A percentile compares a stretch with the other conserved stretches of the same genome.
phyloP scores from a whole-genome alignment of 2,113 vertebrate genomes.

The Tragelaphus buxtoni region DNA sequence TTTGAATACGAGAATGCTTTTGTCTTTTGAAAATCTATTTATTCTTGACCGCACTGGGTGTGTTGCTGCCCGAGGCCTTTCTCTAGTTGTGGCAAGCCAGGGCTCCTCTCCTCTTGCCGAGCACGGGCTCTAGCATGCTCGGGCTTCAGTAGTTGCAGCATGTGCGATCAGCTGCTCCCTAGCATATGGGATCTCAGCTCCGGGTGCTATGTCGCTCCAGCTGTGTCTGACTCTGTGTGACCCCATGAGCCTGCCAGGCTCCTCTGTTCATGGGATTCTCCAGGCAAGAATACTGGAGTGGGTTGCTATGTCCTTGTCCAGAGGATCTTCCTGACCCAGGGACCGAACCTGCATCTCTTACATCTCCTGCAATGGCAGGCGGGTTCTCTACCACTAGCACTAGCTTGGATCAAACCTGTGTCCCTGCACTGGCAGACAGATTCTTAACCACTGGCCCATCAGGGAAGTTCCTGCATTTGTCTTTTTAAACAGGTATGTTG shows the following conservation, averaged over 20 bases:
- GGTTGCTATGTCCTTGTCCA: not conserved
- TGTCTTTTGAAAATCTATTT: not conserved
- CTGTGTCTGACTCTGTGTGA: not conserved
- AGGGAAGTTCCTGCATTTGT: not conserved
- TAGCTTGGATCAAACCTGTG: not conserved
- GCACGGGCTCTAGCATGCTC: not conserved
- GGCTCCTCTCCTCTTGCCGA: not conserved
- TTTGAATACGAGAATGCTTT: not conserved
- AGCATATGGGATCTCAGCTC: not conserved
- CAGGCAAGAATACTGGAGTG: not conserved
- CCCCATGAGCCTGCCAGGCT: not conserved
- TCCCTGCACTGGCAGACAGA: not conserved
- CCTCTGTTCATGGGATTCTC: not conserved
- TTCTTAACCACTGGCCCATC: not conserved
- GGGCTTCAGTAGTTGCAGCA: not conserved
- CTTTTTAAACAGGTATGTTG: not conserved
- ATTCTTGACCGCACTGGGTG: not conserved
- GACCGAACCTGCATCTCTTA: not conserved
- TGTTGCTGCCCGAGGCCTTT: not conserved
- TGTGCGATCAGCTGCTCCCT: not conserved
- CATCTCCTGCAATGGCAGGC: not conserved
- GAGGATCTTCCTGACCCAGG: not conserved
- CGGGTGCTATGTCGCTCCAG: not conserved
- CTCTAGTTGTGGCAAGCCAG: not conserved
- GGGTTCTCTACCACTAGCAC: not conserved